Percentiles rank a stretch among this genome's conserved stretches.
Evolutionary conservation across 1,140 invertebrate genomes (phyloP).

Genomic region (Chymomyza costata): DNA sequence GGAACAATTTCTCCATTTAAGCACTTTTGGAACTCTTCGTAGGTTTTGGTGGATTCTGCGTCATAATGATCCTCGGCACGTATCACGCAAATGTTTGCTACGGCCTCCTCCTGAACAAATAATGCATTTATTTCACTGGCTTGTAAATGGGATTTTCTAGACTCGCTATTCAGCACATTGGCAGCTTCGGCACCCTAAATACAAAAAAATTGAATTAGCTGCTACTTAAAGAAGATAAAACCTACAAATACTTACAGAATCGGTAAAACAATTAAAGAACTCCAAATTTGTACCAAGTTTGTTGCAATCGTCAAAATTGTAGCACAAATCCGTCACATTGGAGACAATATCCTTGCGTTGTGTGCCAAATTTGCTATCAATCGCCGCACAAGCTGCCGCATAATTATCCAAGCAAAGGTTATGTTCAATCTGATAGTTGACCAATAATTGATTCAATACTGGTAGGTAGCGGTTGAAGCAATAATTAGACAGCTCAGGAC

Average conservation of each 20-base stretch:
- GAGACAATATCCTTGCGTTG: background rate
- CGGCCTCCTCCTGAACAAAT: background rate
- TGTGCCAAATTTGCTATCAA: background rate
- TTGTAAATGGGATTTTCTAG: background rate
- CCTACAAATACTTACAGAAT: constrained; percentile 7
- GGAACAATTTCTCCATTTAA: background rate
- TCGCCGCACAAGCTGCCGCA: background rate
- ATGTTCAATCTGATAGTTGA: constrained; percentile 16
- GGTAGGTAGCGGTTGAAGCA: constrained; percentile 35
- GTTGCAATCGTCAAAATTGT: constrained; percentile 10
- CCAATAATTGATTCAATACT: constrained; percentile 3
- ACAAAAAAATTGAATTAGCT: background rate
- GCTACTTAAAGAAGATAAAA: too few relatives aligned
- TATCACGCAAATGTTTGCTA: background rate
- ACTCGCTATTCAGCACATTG: background rate
- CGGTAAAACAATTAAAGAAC: constrained; percentile 20
- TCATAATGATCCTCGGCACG: constrained; percentile 1
- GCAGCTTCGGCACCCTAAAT: constrained; percentile 1
- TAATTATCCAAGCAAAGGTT: constrained; percentile 8
- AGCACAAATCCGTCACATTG: constrained; percentile 7
- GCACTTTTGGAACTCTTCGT: background rate
- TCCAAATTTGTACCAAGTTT: background rate
- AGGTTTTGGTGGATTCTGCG: background rate
- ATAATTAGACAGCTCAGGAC: too few relatives aligned
- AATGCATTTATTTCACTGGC: background rate